These are phyloP conservation scores for Platysternon megacephalum DNA, from an alignment of 2,113 vertebrate species.

Conservation along the genomic window DNA sequence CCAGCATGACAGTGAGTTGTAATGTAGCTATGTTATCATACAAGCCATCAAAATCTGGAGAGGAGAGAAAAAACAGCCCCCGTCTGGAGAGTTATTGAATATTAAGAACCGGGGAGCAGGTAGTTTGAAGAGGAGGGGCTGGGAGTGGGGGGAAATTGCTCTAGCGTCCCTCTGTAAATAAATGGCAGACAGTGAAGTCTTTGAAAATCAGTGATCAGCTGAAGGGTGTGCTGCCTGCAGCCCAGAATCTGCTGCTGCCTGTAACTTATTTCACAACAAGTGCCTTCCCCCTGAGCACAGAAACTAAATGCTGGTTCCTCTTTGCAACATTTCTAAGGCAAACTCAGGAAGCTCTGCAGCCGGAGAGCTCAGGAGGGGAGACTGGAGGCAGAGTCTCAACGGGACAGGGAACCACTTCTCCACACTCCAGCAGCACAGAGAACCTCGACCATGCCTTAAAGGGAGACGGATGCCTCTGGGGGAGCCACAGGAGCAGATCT, in stretches of 20 bases:
- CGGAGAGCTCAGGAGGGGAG: not conserved
- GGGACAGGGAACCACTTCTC: not conserved
- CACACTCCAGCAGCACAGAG: not conserved
- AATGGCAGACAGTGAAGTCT: not conserved
- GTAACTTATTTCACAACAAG: not conserved
- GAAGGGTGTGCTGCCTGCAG: not conserved
- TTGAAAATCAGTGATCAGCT: not conserved
- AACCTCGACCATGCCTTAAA: not conserved
- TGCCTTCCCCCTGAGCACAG: not conserved
- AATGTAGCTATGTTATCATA: not conserved
- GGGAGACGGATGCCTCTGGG: not conserved
- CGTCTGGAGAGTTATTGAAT: not conserved
- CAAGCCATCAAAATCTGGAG: not conserved
- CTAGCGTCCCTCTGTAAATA: not conserved
- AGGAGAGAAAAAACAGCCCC: not conserved
- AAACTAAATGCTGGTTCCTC: slow-evolving; percentile 14
- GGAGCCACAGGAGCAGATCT: not conserved
- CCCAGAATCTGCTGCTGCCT: not conserved
- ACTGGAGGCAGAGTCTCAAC: not conserved
- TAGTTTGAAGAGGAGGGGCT: not conserved
- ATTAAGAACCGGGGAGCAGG: not conserved
- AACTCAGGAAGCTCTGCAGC: slow-evolving; percentile 31
- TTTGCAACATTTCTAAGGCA: not conserved
- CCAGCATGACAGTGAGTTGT: not conserved
- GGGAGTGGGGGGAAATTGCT: not conserved